Conservation (phyloP, 2,797 vertebrate species). For the Cirrhinus mrigala region DNA sequence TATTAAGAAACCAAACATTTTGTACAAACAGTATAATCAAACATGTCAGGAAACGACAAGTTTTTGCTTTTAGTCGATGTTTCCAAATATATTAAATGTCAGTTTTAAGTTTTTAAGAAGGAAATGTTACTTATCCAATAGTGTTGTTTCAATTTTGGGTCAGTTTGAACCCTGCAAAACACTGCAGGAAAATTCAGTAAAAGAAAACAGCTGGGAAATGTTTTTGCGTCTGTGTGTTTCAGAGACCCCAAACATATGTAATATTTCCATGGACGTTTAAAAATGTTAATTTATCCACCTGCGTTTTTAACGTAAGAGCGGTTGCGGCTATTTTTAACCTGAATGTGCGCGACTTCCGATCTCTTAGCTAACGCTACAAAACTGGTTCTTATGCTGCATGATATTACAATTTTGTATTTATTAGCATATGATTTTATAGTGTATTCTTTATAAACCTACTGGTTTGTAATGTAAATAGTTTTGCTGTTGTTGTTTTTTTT, state of each 20-base stretch:
- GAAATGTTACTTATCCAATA: background rate
- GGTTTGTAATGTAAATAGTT: constrained; percentile 1
- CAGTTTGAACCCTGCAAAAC: background rate
- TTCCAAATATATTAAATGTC: background rate
- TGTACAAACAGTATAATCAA: background rate
- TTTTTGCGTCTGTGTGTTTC: background rate
- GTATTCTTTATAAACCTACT: background rate
- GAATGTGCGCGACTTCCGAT: too few relatives aligned
- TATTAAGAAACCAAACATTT: background rate
- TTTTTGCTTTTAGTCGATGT: background rate
- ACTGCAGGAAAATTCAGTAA: background rate
- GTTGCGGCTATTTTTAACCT: too few relatives aligned
- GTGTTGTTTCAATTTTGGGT: background rate
- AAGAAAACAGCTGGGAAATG: background rate
- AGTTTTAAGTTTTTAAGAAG: background rate
- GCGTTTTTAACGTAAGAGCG: background rate
- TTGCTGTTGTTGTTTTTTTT: background rate
- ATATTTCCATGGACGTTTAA: background rate
- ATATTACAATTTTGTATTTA: background rate
- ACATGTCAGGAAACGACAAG: background rate
- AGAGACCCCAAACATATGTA: background rate
- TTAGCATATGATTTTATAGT: background rate
- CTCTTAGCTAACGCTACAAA: background rate
- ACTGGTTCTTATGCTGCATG: background rate
- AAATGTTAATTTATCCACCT: background rate